Evolutionary conservation across 2,797 vertebrate species (phyloP).

Genomic region (Rhinichthys osculus): DNA sequence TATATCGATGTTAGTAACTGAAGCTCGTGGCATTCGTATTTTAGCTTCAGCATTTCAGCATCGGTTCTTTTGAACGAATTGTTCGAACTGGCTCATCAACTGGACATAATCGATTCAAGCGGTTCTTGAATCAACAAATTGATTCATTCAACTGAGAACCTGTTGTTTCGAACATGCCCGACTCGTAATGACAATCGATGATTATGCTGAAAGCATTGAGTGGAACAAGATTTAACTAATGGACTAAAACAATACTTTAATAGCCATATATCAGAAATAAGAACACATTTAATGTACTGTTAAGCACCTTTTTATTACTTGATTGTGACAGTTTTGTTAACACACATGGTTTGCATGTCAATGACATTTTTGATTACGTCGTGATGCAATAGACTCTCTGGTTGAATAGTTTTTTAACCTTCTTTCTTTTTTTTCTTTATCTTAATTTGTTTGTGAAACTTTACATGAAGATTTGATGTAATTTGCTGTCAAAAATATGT

Average conservation of each 20-base stretch:
- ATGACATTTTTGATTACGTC: background rate
- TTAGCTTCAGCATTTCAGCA: background rate
- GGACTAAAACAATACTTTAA: background rate
- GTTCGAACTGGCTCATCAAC: background rate
- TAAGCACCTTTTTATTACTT: background rate
- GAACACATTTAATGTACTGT: background rate
- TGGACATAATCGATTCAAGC: background rate
- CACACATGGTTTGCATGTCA: background rate
- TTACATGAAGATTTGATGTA: too few species aligned
- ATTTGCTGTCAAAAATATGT: too few species aligned
- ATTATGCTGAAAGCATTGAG: background rate
- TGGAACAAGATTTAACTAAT: background rate
- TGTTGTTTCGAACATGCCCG: background rate
- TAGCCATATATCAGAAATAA: background rate
- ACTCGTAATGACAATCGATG: background rate
- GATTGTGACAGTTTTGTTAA: background rate
- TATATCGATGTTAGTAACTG: background rate
- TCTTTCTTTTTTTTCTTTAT: too few species aligned
- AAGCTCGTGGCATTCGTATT: slow-evolving; percentile 8
- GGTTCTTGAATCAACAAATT: background rate
- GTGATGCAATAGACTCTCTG: background rate
- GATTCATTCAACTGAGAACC: background rate
- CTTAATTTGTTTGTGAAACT: too few species aligned
- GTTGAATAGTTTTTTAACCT: background rate
- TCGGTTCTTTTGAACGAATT: slow-evolving; percentile 6